These are phyloP conservation scores for Apodemus sylvaticus DNA, from an alignment of 2,113 vertebrate genomes.

Conservation along the genomic window DNA sequence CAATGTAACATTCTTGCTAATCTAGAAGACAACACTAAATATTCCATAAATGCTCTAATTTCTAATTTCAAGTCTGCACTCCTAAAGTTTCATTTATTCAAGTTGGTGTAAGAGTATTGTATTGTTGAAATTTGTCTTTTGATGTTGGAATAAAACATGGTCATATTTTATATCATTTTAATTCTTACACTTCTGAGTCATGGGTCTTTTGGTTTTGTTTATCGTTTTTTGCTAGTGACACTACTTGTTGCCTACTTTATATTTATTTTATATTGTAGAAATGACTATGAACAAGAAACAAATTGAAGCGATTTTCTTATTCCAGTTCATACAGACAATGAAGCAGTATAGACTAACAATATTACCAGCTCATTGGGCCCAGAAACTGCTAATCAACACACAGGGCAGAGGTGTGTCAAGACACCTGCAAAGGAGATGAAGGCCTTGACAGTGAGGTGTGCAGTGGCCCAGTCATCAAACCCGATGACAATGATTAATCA, in stretches of 20 bases:
- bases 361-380: background rate
- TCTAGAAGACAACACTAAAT: constrained; percentile 20
- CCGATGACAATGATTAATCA: background rate
- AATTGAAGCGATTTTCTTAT: background rate
- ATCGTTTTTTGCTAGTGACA: background rate
- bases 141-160: background rate
- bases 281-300: background rate
- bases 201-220: background rate
- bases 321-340: too few relatives aligned
- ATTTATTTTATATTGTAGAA: background rate
- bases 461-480: background rate
- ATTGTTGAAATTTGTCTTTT: background rate
- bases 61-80: background rate
- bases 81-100: constrained; percentile 4
- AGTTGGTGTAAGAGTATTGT: background rate
- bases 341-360: background rate
- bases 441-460: background rate
- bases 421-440: background rate
- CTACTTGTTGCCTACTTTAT: background rate
- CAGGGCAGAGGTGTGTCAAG: background rate
- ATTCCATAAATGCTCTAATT: background rate
- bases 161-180: background rate
- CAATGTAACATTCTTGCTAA: background rate
- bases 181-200: background rate
- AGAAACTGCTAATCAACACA: too few relatives aligned